Evolutionary conservation across 2,113 vertebrate species (phyloP).

Genomic region (Phrynosoma platyrhinos): DNA sequence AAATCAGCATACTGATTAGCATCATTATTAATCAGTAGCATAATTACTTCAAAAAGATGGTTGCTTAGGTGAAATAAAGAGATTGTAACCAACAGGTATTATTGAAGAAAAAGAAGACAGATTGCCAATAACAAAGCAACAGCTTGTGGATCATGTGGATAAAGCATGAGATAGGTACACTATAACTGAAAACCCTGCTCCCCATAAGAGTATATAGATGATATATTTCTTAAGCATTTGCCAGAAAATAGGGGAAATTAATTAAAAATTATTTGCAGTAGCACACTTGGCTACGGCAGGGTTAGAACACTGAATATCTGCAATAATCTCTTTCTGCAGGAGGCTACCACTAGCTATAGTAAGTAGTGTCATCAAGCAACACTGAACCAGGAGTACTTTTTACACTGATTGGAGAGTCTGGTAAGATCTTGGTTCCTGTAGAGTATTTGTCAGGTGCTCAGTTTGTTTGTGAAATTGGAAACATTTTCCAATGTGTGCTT

Average conservation of each 20-base stretch:
- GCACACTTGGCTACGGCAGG: constrained; percentile 38
- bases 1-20: no score
- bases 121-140: neutral
- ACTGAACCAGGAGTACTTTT: constrained; percentile 25
- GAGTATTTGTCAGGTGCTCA: neutral
- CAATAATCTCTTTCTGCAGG: neutral
- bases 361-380: constrained; percentile 29
- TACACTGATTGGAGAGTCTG: constrained; percentile 7
- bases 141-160: neutral
- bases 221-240: neutral
- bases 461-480: constrained; percentile 43
- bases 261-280: constrained; percentile 25
- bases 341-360: constrained; percentile 27
- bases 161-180: neutral
- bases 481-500: constrained; percentile 39
- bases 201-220: neutral
- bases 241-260: neutral
- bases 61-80: neutral
- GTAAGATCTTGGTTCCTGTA: constrained; percentile 38
- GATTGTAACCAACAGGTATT: neutral
- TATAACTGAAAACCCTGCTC: neutral
- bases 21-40: neutral
- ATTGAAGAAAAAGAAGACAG: neutral
- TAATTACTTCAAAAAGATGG: neutral
- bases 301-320: constrained; percentile 52